Base-by-base conservation (phyloP, 2,113 vertebrate species). In the Brachyhypopomus occidentalis region DNA sequence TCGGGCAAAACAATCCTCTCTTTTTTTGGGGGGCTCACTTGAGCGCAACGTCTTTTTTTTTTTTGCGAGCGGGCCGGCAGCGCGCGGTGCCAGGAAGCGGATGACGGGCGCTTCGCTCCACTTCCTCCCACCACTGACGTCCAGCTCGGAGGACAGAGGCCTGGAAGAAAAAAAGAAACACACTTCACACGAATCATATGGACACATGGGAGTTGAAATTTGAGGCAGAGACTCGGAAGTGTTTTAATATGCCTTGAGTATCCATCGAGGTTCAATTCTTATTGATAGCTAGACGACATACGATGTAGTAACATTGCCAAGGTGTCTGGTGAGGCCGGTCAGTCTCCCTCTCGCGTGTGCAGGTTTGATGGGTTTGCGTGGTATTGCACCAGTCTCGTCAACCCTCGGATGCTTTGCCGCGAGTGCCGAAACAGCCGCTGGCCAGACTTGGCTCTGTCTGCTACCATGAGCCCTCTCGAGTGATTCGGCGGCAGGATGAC, bases 11-110 rank as follows among this genome's bases (percentile, higher is more conserved):
- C 78, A 74, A 81, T 81, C 75, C 78, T 83, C 9, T 41, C 5
- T 9, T 41, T 41, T 41, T 41, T 41, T 38, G 3, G 3, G 71
- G 70, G 81, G 71, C 56, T 75, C 66, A 86, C 72, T 84, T 86
- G 64, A 86, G 85, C 75, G 58, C 63, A 79, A 75, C 78, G 27
- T 66, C 55, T 52, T 60, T 77, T 83, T 79, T 76, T 52, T 60
- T 77, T 83, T 79, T 76, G 76, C 79, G 56, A 72, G 70, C 72
- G 78, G 52, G 76, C 75, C 81, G 69, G 45, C 72, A 75, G 62
- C 62, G 70, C 78, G 41, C 52, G 38, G 22, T 22, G 41, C 63
- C 75, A 78, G 75, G 71, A 63, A 63, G 70, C 25, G 25, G 70
- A 70, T 67, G 75, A 78, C 63, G 55, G 82, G 64, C 66, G 30